Evolutionary conservation across 2,888 invertebrate species (phyloP).

Genomic region (Leptopilina drosophilae): DNA sequence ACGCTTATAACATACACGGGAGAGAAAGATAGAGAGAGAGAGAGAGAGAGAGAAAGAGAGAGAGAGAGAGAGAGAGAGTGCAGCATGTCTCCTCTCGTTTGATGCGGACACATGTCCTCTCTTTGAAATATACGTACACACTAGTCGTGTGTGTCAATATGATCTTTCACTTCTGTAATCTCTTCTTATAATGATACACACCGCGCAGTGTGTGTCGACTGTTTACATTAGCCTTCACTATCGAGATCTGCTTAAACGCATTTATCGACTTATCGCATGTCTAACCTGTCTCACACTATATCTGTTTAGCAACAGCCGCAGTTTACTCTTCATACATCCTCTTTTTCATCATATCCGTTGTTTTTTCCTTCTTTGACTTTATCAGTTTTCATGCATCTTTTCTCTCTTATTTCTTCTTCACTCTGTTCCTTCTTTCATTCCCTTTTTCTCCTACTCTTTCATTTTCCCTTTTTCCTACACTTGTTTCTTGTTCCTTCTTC

Average conservation of each 20-base stretch:
- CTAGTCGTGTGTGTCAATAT: constrained; percentile 12
- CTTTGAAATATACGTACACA: constrained; percentile 29
- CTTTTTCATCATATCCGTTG: background rate
- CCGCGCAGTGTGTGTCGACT: constrained; percentile 6
- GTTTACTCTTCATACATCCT: background rate
- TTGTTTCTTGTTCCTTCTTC: no score
- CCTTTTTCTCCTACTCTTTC: no score
- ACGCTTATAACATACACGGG: constrained; percentile 14
- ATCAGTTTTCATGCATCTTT: no score
- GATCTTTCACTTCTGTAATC: constrained; percentile 32
- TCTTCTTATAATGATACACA: constrained; percentile 34
- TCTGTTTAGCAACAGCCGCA: constrained; percentile 27
- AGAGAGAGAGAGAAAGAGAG: no score
- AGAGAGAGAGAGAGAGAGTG: no score
- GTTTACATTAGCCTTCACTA: constrained; percentile 28
- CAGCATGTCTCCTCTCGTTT: background rate
- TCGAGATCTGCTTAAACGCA: constrained; percentile 26
- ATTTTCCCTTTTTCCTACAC: no score
- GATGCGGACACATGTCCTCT: constrained; percentile 37
- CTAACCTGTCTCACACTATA: constrained; percentile 23
- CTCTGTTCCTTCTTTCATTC: no score
- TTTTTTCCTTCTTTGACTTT: no score
- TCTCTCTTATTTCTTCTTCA: no score
- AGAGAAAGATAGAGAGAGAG: no score
- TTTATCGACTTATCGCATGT: constrained; percentile 33